phyloP scores from a whole-genome alignment of 2,113 vertebrate genomes.

The Phoenicopterus ruber region DNA sequence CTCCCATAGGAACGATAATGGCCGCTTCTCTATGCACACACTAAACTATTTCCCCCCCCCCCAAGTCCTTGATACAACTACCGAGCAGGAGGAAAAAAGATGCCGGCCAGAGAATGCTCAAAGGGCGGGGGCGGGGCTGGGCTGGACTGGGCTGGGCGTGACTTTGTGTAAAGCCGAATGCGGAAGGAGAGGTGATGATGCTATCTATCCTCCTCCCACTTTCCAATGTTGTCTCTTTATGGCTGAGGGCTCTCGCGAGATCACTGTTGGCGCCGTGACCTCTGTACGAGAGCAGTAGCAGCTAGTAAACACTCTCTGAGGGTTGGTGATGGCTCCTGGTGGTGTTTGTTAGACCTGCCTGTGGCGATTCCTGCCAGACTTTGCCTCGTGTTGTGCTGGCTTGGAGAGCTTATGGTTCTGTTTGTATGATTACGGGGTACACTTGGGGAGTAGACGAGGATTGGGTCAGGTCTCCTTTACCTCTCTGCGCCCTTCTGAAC shows the following conservation, averaged over 20 bases:
- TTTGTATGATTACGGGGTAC: neutral
- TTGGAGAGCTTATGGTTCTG: neutral
- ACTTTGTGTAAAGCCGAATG: neutral
- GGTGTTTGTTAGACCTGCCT: neutral
- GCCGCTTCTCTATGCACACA: neutral
- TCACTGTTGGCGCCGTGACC: constrained; percentile 67
- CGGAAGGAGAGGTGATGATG: neutral
- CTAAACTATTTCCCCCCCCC: neutral
- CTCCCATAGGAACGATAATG: neutral
- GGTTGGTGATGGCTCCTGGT: neutral
- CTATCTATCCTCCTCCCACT: neutral
- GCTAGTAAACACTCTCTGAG: constrained; percentile 62
- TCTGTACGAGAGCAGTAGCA: constrained; percentile 63
- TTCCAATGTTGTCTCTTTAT: neutral
- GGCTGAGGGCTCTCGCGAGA: constrained; percentile 39
- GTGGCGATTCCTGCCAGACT: neutral
- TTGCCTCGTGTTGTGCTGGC: neutral
- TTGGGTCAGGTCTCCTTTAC: neutral
- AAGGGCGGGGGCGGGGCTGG: neutral
- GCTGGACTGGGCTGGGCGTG: neutral
- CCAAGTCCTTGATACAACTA: neutral
- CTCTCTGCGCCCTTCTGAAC: neutral
- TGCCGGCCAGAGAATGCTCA: neutral
- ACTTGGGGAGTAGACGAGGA: neutral
- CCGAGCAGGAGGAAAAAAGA: neutral